Evolutionary conservation across 2,113 vertebrate genomes (phyloP), one percentile per base, ranked within the genome.

Genomic region (Rhizomys pruinosus): DNA sequence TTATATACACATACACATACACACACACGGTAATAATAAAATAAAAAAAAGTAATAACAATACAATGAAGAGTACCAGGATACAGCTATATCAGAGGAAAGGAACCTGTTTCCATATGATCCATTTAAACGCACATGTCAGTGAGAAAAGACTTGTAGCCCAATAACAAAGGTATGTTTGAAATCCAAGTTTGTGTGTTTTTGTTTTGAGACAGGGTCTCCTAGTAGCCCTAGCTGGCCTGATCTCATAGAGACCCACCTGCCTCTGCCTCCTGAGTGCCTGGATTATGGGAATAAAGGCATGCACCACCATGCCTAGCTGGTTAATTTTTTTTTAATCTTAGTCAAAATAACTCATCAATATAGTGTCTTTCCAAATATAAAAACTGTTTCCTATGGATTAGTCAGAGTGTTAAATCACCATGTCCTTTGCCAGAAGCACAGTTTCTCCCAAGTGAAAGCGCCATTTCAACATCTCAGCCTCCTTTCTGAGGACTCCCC

Each of bases 321-420:
- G 32, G 44, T 77, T 74, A 84, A 80, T 11, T 55, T n/a, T 61
- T 95, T 95, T 22, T 93, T 88, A n/a, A 84, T n/a, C 7, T 34
- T 42, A 77, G 32, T 59, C 71, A 81, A 92, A 93, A 47, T n/a
- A 66, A 87, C 44, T 89, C 39, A 61, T 84, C 80, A 68, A 87
- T 20, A 81, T 39, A 4, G 11, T 52, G 7, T 52, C 89, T 76
- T 95, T 52, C 71, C 80, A 95, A 94, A 93, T 63, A 79, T 1
- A 57, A 79, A 84, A 87, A 73, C 17, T 25, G 11, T 74, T 68
- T 84, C 59, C 22, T 80, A 88, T 11, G 87, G 69, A 89, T 91
- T 44, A 84, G 59, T 61, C 52, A 23, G 61, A 87, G 34, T 73
- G 52, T 12, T 77, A 77, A 90, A 73, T 52, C 0, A 2, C 47